Evolutionary conservation across 2,797 vertebrate genomes (phyloP), one percentile per base, ranked within the genome.

Genomic region (Erethizon dorsatum): DNA sequence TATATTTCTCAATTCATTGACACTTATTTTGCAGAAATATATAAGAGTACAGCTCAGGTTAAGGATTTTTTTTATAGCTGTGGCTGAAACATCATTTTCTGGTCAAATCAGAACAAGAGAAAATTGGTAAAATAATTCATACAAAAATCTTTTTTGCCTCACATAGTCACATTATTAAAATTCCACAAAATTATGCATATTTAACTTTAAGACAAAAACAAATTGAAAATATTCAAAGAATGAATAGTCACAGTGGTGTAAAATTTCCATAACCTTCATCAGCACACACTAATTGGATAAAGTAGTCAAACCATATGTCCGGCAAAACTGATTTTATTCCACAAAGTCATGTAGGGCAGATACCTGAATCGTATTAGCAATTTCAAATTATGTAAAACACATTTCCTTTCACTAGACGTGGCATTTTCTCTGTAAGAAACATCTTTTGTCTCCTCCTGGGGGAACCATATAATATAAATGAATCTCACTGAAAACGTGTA

Each of bases 341-440:
- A 78, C 75, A 92, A 41, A 90, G 65, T 95, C 88, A 71, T 71
- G 75, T 75, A n/a, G 69, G 77, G n/a, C 67, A 86, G 12, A 47
- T 41, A 90, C 61, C 77, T 95, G 90, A 80, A 95, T 94, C 56
- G 24, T 89, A 93, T 96, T 97, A 88, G 82, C 92, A 96, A 96
- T 95, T 95, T 65, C n/a, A 92, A 94, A 54, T 90, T 77, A 95
- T 91, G 79, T 59, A 96, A 90, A 95, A 88, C 85, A 94, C 37
- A 41, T 41, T 96, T 93, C 94, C 83, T 63, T 88, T 85, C 87
- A 82, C 93, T 61, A 71, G 57, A 37, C 89, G 10, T 91, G 79
- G 50, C 50, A 69, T 94, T 96, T 95, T 97, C 56, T 97, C 78
- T 82, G 24, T 83, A 22, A 95, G 92, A 96, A 95, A 61, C 83